phyloP scores from a whole-genome alignment of 2,113 vertebrate species.

The Tachycineta bicolor region DNA sequence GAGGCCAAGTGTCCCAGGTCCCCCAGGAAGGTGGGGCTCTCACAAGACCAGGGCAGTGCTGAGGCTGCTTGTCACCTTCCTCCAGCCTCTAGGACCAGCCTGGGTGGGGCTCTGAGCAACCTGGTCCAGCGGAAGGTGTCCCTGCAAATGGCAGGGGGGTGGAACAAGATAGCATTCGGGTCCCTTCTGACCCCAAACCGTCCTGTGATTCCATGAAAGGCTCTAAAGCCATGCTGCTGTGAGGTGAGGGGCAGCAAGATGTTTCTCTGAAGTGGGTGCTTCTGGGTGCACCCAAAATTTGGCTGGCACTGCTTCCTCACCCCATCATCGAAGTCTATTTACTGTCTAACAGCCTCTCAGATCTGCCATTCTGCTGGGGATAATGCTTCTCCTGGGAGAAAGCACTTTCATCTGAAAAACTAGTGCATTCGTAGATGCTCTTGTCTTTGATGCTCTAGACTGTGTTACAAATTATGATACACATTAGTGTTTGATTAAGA shows the following conservation, averaged over 20 bases:
- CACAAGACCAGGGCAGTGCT: neutral
- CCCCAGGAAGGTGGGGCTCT: neutral
- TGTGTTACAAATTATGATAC: slow-evolving; percentile 70
- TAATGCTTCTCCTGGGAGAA: slow-evolving; percentile 60
- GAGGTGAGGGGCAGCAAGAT: neutral
- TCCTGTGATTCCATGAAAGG: neutral
- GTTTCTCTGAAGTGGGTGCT: neutral
- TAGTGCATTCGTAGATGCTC: slow-evolving; percentile 4
- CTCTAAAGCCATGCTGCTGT: neutral
- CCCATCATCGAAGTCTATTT: neutral
- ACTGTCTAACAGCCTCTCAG: slow-evolving; percentile 41
- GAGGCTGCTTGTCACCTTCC: neutral
- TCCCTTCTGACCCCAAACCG: neutral
- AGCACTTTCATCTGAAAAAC: slow-evolving; percentile 67
- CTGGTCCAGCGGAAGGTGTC: neutral
- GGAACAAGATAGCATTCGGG: neutral
- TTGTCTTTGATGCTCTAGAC: slow-evolving; percentile 67
- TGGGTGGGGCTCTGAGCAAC: neutral
- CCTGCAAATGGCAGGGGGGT: no score
- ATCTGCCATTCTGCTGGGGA: slow-evolving; percentile 50
- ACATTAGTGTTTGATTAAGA: slow-evolving; percentile 68
- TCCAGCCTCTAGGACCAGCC: neutral
- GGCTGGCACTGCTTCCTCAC: neutral
- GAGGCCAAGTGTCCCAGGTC: neutral
- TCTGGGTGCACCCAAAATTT: neutral